These are phyloP conservation scores for Fregetta grallaria DNA, from an alignment of 2,113 vertebrate species.

Conservation along the genomic window DNA sequence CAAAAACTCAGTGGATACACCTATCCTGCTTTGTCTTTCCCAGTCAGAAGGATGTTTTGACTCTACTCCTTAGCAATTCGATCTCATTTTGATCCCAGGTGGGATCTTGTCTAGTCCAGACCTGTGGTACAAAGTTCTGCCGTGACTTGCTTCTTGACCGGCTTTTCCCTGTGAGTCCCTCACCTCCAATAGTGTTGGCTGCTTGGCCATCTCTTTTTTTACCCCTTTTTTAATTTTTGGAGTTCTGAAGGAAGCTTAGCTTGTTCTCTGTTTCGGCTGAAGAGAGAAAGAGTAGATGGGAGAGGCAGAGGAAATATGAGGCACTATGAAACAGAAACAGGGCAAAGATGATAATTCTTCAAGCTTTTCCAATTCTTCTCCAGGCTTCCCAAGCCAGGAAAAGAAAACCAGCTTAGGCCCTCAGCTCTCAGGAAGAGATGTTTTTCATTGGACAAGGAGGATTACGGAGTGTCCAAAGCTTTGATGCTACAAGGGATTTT, in stretches of 20 bases:
- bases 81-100: not conserved
- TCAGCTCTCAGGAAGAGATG: not conserved
- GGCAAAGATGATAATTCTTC: not conserved
- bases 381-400: not conserved
- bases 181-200: not conserved
- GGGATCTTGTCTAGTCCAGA: not conserved
- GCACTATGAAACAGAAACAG: fast-evolving
- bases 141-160: fast-evolving
- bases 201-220: not conserved
- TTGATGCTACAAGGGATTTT: not conserved
- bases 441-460: not conserved
- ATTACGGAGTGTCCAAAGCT: not conserved
- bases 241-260: not conserved
- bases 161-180: not conserved
- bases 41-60: not conserved
- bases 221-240: fast-evolving
- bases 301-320: not conserved
- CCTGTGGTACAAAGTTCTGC: not conserved
- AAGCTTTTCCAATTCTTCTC: not conserved
- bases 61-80: fast-evolving
- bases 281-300: not conserved
- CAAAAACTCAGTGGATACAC: not conserved
- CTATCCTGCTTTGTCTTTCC: not conserved
- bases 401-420: not conserved
- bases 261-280: not conserved